phyloP scores from a whole-genome alignment of 2,888 invertebrate species.

The Leptinotarsa haldemani region DNA sequence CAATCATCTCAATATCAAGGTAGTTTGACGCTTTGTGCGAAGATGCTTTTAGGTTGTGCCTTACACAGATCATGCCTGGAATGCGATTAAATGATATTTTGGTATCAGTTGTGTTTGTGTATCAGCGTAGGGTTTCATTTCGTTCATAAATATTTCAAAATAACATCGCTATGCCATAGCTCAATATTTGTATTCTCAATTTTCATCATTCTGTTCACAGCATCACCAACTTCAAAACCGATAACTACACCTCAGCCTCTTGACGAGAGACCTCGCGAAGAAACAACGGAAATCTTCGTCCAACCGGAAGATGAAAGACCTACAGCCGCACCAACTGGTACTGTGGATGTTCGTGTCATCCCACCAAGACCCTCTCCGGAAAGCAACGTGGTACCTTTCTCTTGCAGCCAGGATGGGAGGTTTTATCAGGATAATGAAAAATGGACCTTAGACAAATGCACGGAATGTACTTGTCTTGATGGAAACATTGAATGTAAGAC shows the following conservation, averaged over 20 bases:
- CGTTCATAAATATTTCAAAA: too few relatives aligned
- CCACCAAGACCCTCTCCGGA: conserved; percentile 47
- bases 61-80: too few relatives aligned
- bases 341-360: conserved; percentile 54
- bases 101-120: too few relatives aligned
- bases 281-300: conserved; percentile 54
- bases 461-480: conserved; percentile 76
- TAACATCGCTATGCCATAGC: too few relatives aligned
- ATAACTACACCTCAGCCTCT: conserved; percentile 61
- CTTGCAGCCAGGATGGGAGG: conserved; percentile 62
- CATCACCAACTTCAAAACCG: conserved; percentile 31
- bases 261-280: conserved; percentile 56
- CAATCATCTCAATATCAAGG: too few relatives aligned
- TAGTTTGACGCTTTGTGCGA: too few relatives aligned
- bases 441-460: conserved; percentile 78
- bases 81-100: too few relatives aligned
- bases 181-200: too few relatives aligned
- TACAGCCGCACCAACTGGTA: conserved; percentile 57
- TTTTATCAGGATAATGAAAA: conserved; percentile 72
- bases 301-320: conserved; percentile 62
- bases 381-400: conserved; percentile 46
- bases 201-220: background rate
- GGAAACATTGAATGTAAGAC: conserved; percentile 72
- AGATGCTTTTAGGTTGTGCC: too few relatives aligned
- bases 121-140: too few relatives aligned